Percentiles rank a stretch among this genome's conserved stretches.
phyloP scores from a whole-genome alignment of 2,797 vertebrate genomes.

The Champsocephalus gunnari region DNA sequence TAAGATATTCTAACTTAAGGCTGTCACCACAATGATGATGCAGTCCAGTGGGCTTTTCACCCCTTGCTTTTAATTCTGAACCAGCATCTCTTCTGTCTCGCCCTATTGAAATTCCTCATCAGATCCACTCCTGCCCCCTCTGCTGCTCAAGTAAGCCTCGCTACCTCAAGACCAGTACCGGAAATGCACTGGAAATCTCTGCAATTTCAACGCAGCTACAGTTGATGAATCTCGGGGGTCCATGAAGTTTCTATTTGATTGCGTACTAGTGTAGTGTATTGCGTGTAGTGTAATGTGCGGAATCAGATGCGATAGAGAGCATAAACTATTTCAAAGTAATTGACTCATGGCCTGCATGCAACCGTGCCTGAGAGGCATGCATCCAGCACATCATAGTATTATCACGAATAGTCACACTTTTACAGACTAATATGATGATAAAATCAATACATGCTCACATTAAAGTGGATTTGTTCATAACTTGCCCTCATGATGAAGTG shows the following conservation, averaged over 20 bases:
- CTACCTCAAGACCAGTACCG: slow-evolving; percentile 38
- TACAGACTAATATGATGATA: slow-evolving; percentile 13
- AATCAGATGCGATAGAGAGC: slow-evolving; percentile 48
- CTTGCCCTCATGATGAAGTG: background rate
- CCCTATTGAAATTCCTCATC: slow-evolving; percentile 59
- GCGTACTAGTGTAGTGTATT: background rate
- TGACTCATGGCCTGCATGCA: slow-evolving; percentile 60
- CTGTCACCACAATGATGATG: slow-evolving; percentile 73
- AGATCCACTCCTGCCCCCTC: slow-evolving; percentile 57
- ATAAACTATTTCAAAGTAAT: slow-evolving; percentile 64
- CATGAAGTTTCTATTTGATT: slow-evolving; percentile 39
- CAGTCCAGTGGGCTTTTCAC: slow-evolving; percentile 46
- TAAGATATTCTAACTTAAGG: slow-evolving; percentile 70
- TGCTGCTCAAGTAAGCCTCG: slow-evolving; percentile 46
- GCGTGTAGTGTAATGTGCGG: slow-evolving; percentile 33
- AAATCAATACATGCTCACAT: slow-evolving; percentile 31
- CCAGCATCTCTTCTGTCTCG: slow-evolving; percentile 52
- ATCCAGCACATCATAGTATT: slow-evolving; percentile 17
- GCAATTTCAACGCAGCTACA: slow-evolving; percentile 44
- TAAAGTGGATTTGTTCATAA: slow-evolving; percentile 24
- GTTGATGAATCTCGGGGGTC: slow-evolving; percentile 43
- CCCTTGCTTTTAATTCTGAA: slow-evolving; percentile 54
- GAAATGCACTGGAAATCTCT: slow-evolving; percentile 46
- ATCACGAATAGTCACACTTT: slow-evolving; percentile 28
- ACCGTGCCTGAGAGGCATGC: slow-evolving; percentile 36